Conservation (phyloP, 2,888 invertebrate species). For the Drosophila longiperda region DNA sequence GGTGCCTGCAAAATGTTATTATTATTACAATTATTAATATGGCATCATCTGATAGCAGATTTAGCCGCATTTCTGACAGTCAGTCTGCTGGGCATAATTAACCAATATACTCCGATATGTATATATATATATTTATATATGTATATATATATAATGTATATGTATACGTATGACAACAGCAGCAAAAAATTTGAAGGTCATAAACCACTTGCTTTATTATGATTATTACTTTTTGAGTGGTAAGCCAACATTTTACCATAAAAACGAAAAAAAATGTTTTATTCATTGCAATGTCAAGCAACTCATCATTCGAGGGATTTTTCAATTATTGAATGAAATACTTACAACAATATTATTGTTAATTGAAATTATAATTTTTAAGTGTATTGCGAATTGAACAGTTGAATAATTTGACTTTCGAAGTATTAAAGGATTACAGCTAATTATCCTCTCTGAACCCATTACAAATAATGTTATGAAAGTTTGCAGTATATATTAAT, state of each 20-base stretch:
- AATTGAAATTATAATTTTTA: slow-evolving; percentile 1
- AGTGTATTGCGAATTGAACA: not conserved
- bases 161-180: slow-evolving; percentile 11
- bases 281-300: not conserved
- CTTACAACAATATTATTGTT: not conserved
- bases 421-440: not conserved
- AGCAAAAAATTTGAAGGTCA: not conserved
- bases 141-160: not conserved
- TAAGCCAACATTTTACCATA: not conserved
- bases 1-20: slow-evolving; percentile 50
- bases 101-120: slow-evolving; percentile 39
- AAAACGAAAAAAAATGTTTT: not conserved
- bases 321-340: not conserved
- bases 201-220: slow-evolving; percentile 13
- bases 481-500: not conserved
- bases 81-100: slow-evolving; percentile 44
- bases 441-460: not conserved
- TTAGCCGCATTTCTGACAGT: slow-evolving; percentile 24
- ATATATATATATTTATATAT: not conserved
- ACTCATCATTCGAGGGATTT: not conserved
- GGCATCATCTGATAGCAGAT: slow-evolving; percentile 57
- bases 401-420: not conserved
- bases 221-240: not conserved
- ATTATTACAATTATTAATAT: slow-evolving; percentile 49
- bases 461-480: not conserved